phyloP scores from a whole-genome alignment of 2,113 vertebrate genomes.

The Myotis davidii region DNA sequence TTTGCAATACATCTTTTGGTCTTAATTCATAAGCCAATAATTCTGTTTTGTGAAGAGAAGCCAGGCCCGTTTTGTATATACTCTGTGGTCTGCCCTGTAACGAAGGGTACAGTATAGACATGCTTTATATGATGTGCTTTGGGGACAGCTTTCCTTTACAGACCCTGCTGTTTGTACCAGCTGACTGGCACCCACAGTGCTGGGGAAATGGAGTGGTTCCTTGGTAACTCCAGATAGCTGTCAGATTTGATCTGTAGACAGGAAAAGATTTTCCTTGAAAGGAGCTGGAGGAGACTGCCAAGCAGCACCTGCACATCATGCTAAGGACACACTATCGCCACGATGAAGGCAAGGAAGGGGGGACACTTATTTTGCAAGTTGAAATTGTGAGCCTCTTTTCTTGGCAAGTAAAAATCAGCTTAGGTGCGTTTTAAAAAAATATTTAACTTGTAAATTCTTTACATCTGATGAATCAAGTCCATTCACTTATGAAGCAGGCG shows the following conservation, averaged over 20 bases:
- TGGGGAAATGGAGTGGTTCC: constrained; percentile 44
- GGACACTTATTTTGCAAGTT: constrained; percentile 37
- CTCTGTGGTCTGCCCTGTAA: background rate
- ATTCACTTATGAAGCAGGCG: background rate
- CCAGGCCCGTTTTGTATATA: background rate
- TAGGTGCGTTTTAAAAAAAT: background rate
- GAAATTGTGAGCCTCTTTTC: constrained; percentile 16
- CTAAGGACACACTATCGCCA: background rate
- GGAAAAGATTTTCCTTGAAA: constrained; percentile 34
- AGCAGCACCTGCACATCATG: background rate
- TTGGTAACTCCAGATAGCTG: constrained; percentile 50
- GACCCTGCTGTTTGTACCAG: constrained; percentile 36
- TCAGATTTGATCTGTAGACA: constrained; percentile 37
- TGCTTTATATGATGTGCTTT: background rate
- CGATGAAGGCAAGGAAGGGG: background rate
- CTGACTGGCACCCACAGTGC: background rate
- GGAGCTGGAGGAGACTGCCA: background rate
- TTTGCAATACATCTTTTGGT: constrained; percentile 17
- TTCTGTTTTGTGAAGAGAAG: background rate
- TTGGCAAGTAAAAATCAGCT: constrained; percentile 46
- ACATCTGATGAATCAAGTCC: constrained; percentile 29
- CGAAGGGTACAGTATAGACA: background rate
- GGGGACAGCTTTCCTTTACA: constrained; percentile 35
- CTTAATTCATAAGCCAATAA: constrained; percentile 5
- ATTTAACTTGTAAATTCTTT: constrained; percentile 17